Evolutionary conservation across 1,140 invertebrate genomes (phyloP), one percentile per base, ranked within the genome.

Genomic region (Cyphomyrmex costatus): DNA sequence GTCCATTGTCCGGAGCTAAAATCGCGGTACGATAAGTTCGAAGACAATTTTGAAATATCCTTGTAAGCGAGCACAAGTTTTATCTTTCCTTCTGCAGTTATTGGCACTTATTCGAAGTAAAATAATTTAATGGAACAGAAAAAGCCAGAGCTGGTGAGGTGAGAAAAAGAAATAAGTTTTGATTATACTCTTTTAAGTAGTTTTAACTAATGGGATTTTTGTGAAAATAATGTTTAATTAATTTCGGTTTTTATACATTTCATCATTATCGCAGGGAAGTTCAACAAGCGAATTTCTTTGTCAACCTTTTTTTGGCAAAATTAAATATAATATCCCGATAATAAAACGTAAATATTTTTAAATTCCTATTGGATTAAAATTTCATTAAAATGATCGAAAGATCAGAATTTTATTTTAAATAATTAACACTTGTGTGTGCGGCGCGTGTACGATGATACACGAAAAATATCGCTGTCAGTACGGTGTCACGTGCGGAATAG

Each of bases 41-140:
- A 46, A 60, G 56, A 27, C 27, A 74, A 83, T 83, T 49, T 83
- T 42, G 42, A 74, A 74, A 60, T 74, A 83, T 74, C 63, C 33
- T 78, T 65, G n/a, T n/a, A 49, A 63, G 56, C 24, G 42, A 27
- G n/a, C n/a, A 33, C 60, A n/a, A 63, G 76, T 65, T 71, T 82
- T 58, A 82, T 73, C 66, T 42, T 68, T 60, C 21, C 33, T 71
- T 58, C 33, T 12, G 30, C 46, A 53, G 46, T 68, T 68, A 51
- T 68, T 68, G 33, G 30, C 27, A 68, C 16, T 68, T 51, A 70
- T 27, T 19, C 51, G 8, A 14, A 24, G 21, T 36, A 56, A 80
- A 65, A 7, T 78, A 78, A 68, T 70, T 80, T 56, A 68, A 21
- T 14, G 46, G 36, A 66, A 42, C 53, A 60, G 33, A 74, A 58